Percentiles rank a stretch among this genome's conserved stretches.
Conservation (phyloP, 2,113 vertebrate genomes). For the human (Homo sapiens) region DNA sequence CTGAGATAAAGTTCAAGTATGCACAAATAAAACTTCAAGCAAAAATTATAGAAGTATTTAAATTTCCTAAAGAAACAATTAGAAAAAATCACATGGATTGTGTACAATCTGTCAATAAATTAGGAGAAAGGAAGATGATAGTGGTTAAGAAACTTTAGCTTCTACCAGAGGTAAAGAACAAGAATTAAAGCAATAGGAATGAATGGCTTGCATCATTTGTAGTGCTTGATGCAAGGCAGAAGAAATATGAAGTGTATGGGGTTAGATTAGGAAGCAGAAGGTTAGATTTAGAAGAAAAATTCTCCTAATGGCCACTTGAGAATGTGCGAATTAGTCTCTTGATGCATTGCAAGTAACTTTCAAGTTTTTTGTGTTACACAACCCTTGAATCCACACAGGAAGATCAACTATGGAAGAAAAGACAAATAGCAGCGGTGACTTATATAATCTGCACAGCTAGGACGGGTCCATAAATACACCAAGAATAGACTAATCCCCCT, state of each 20-base stretch:
- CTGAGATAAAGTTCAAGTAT: not conserved
- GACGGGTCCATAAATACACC: not conserved
- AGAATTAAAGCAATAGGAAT: not conserved
- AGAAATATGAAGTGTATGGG: not conserved
- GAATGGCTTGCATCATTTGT: accelerated
- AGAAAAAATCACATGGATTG: not conserved
- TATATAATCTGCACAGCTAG: not conserved
- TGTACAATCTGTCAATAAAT: not conserved
- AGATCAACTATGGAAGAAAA: not conserved
- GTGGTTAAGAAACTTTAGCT: not conserved
- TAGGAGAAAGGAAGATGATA: not conserved
- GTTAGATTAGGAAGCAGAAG: not conserved
- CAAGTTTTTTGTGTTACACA: not conserved
- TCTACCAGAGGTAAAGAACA: not conserved
- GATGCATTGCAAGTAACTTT: not conserved
- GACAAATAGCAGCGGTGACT: not conserved
- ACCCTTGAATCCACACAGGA: not conserved
- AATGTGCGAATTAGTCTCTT: not conserved
- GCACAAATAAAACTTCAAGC: not conserved
- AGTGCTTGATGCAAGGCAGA: not conserved
- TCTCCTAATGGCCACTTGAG: not conserved
- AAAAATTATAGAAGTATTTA: not conserved
- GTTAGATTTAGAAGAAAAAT: not conserved
- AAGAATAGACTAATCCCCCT: not conserved
- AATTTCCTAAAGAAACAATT: not conserved